These are phyloP conservation scores for Nyctereutes procyonoides DNA, from an alignment of 2,113 vertebrate genomes.

Conservation along the genomic window DNA sequence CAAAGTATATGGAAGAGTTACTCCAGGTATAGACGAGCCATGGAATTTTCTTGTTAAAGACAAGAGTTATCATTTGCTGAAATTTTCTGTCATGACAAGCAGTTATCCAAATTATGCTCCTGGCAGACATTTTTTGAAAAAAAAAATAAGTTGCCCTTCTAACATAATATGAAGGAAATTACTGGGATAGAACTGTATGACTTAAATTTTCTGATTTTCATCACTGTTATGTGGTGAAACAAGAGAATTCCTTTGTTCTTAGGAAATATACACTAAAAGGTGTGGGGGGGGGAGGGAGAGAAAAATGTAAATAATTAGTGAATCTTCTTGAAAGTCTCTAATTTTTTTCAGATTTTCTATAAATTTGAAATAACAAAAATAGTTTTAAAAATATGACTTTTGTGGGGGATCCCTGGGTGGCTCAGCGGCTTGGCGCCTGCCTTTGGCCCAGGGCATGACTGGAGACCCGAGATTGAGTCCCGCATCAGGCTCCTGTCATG, in stretches of 20 bases:
- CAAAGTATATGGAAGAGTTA: neutral
- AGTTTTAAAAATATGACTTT: conserved; percentile 55
- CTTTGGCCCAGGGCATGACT: too few relatives aligned
- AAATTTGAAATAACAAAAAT: neutral
- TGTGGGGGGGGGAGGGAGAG: neutral
- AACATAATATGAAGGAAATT: neutral
- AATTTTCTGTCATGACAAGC: conserved; percentile 63
- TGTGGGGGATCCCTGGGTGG: too few relatives aligned
- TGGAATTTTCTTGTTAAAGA: conserved; percentile 57
- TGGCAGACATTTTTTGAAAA: conserved; percentile 62
- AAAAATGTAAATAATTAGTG: neutral
- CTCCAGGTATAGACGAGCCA: conserved; percentile 1
- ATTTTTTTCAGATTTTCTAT: neutral
- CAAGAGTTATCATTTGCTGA: conserved; percentile 46
- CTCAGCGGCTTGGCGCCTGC: too few relatives aligned
- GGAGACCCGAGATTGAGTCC: too few relatives aligned
- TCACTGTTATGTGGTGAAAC: neutral
- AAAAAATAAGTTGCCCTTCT: conserved; percentile 59
- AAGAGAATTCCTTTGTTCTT: neutral
- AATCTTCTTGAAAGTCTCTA: neutral
- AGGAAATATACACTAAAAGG: neutral
- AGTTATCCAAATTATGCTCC: conserved; percentile 63
- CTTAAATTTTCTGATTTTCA: neutral
- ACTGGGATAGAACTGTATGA: neutral
- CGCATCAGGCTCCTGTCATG: too few relatives aligned